Conservation (phyloP, 1,140 invertebrate species). For the Micrasema minimum region DNA sequence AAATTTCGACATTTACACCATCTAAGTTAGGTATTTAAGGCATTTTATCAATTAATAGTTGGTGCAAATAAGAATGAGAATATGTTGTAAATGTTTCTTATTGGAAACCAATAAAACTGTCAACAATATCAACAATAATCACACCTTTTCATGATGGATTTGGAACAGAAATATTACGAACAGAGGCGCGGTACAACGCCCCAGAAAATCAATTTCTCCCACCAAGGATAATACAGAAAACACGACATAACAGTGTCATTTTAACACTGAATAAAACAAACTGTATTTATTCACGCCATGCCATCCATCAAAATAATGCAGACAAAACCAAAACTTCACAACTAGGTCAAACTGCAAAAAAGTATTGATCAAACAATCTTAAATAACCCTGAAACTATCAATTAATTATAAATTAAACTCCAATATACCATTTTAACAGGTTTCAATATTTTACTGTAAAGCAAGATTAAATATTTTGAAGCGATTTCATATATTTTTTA, state of each 20-base stretch:
- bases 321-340: constrained; percentile 33
- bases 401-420: constrained; percentile 4
- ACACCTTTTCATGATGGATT: too few relatives aligned
- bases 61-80: too few relatives aligned
- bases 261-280: constrained; percentile 22
- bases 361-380: constrained; percentile 43
- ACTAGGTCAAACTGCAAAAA: constrained; percentile 42
- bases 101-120: background rate
- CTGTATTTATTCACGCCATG: constrained; percentile 34
- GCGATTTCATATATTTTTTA: constrained; percentile 5
- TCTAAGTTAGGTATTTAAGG: too few relatives aligned
- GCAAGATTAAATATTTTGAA: background rate
- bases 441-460: constrained; percentile 9
- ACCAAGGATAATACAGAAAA: background rate
- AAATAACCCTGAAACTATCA: background rate
- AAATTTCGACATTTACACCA: too few relatives aligned
- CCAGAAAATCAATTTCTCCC: constrained; percentile 28
- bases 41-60: too few relatives aligned
- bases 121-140: too few relatives aligned
- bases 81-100: too few relatives aligned
- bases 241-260: constrained; percentile 9
- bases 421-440: constrained; percentile 8
- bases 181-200: background rate
- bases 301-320: constrained; percentile 1
- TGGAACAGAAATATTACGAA: too few relatives aligned